Conservation (phyloP, 1,140 invertebrate species). For the Notospermus geniculatus region DNA sequence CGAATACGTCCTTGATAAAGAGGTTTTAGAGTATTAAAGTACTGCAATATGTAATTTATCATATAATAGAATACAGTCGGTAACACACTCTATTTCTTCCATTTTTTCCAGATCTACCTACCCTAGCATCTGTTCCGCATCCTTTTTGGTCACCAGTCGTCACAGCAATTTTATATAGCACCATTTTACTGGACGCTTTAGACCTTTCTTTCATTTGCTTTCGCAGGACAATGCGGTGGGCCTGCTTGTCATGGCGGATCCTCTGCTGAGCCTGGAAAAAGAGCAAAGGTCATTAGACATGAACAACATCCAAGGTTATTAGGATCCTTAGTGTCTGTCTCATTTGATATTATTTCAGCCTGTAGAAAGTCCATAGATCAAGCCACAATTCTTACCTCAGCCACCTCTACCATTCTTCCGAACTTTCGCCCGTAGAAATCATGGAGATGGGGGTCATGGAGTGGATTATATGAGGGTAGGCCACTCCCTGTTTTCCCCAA, state of each 20-base stretch:
- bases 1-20: no score
- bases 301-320: background rate
- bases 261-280: background rate
- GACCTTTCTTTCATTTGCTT: background rate
- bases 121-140: conserved; percentile 52
- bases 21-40: no score
- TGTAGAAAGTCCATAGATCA: background rate
- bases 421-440: conserved; percentile 54
- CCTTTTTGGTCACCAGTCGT: conserved; percentile 50
- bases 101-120: conserved; percentile 12
- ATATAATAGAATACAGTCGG: no score
- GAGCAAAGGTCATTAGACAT: background rate
- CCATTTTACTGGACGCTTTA: conserved; percentile 24
- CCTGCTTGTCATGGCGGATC: background rate
- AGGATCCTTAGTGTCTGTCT: background rate
- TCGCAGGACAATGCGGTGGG: background rate
- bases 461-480: conserved; percentile 47
- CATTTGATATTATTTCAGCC: background rate
- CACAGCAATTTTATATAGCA: conserved; percentile 52
- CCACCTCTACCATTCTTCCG: conserved; percentile 24
- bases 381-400: background rate
- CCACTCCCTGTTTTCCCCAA: conserved; percentile 4
- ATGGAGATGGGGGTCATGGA: conserved; percentile 51
- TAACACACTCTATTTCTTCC: background rate
- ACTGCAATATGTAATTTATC: no score